Conservation (phyloP, 2,797 vertebrate genomes). For the Carapus acus region DNA sequence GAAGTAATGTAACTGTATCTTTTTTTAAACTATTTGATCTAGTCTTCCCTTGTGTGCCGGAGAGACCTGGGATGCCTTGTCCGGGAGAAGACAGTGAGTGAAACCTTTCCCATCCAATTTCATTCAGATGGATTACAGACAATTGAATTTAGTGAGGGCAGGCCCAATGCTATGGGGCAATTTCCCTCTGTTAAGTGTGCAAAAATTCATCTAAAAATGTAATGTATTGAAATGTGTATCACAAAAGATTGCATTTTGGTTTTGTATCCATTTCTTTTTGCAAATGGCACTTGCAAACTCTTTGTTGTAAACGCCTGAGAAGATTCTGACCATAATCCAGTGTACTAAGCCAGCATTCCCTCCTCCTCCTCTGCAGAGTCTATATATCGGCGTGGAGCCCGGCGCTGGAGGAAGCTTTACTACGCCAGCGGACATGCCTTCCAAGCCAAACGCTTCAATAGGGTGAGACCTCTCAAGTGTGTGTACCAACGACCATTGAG, state of each 20-base stretch:
- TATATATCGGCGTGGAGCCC: constrained; percentile 94
- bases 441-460: constrained; percentile 98
- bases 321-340: not conserved
- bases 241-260: too few species aligned
- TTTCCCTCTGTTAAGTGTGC: too few species aligned
- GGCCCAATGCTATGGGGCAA: too few species aligned
- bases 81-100: constrained; percentile 97
- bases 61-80: constrained; percentile 97
- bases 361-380: constrained; percentile 75
- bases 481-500: not conserved
- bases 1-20: not conserved
- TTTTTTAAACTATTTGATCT: constrained; percentile 37
- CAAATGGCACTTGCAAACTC: too few species aligned
- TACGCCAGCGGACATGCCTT: constrained; percentile 96
- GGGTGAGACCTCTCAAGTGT: constrained; percentile 68
- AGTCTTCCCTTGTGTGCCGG: constrained; percentile 95
- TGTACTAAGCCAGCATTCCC: not conserved
- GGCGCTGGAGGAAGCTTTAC: constrained; percentile 98
- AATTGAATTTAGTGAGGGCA: too few species aligned
- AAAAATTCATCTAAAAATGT: too few species aligned
- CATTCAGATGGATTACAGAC: too few species aligned
- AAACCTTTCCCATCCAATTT: constrained; percentile 1
- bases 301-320: too few species aligned
- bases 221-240: too few species aligned
- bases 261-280: too few species aligned